Conservation (phyloP, 2,113 vertebrate species). For the Alces alces region DNA sequence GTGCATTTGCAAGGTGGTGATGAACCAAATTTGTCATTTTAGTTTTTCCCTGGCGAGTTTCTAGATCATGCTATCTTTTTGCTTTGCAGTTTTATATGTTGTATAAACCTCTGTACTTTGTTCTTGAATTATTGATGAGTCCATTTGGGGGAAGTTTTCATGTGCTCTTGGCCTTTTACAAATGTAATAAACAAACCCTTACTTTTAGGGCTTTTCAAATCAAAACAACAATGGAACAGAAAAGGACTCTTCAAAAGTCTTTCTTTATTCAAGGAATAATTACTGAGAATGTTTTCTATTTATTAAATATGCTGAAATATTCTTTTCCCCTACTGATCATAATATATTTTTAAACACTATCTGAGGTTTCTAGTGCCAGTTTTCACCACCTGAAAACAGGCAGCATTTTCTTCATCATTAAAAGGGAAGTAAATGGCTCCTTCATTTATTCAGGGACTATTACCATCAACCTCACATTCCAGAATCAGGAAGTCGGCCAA, state of each 20-base stretch:
- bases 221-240: neutral
- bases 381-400: neutral
- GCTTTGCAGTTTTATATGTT: constrained; percentile 8
- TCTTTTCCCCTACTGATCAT: neutral
- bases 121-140: constrained; percentile 40
- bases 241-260: neutral
- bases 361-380: neutral
- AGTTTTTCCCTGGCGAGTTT: neutral
- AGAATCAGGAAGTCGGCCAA: neutral
- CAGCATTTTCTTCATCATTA: neutral
- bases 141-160: neutral
- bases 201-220: constrained; percentile 16
- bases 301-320: neutral
- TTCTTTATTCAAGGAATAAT: constrained; percentile 18
- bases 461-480: neutral
- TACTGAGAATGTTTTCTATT: neutral
- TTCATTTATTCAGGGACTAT: neutral
- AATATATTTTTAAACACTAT: constrained; percentile 5
- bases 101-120: neutral
- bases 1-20: neutral
- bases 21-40: constrained; percentile 23
- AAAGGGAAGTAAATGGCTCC: neutral
- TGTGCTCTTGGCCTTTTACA: neutral
- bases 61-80: neutral
- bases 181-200: constrained; percentile 12